phyloP scores from a whole-genome alignment of 1,140 invertebrate genomes.

The Vanessa tameamea region DNA sequence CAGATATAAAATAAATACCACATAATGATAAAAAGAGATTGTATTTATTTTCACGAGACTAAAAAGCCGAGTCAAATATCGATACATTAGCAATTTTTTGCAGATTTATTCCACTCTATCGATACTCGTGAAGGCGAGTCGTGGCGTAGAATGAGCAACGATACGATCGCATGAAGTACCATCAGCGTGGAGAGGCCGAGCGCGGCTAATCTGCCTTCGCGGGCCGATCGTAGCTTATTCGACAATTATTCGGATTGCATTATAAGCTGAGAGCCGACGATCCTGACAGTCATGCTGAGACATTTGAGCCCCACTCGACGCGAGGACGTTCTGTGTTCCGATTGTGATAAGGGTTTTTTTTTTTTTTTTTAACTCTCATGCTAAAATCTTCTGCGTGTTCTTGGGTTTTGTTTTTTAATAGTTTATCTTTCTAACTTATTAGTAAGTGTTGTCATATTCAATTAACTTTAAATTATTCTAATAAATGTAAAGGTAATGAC shows the following conservation, averaged over 20 bases:
- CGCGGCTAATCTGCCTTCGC: constrained; percentile 60
- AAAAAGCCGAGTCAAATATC: constrained; percentile 15
- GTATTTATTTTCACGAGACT: neutral
- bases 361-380: constrained; percentile 3
- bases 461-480: no score
- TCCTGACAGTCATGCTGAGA: constrained; percentile 23
- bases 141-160: constrained; percentile 55
- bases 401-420: no score
- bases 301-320: constrained; percentile 16
- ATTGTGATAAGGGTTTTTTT: constrained; percentile 7
- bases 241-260: constrained; percentile 46
- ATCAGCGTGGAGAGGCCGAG: constrained; percentile 44
- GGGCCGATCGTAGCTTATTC: constrained; percentile 48
- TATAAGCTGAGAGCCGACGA: constrained; percentile 25
- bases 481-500: neutral
- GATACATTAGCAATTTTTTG: constrained; percentile 36
- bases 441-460: no score
- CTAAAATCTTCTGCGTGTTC: neutral
- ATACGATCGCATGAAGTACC: constrained; percentile 47
- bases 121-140: constrained; percentile 49
- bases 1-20: neutral
- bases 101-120: constrained; percentile 60
- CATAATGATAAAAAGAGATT: neutral
- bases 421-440: no score
- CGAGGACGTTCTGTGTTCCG: constrained; percentile 18